Conservation (phyloP, 2,888 invertebrate species). For the Asteroscopus sphinx region DNA sequence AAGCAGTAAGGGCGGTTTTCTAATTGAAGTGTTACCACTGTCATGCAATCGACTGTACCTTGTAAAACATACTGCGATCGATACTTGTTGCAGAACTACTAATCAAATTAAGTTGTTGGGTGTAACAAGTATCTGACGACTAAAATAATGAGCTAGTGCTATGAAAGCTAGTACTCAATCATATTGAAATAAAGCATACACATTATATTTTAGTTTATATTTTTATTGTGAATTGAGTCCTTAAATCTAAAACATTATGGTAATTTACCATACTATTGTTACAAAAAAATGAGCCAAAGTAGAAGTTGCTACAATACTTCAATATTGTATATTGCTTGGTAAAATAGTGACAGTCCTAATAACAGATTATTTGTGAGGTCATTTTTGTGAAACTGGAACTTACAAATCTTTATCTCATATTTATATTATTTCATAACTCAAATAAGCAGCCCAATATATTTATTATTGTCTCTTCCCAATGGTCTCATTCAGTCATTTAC, state of each 20-base stretch:
- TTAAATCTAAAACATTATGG: constrained; percentile 81
- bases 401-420: constrained; percentile 9
- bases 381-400: constrained; percentile 22
- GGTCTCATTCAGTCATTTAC: constrained; percentile 61
- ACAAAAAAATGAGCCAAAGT: constrained; percentile 63
- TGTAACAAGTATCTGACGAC: neutral
- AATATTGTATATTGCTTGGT: constrained; percentile 32
- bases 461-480: constrained; percentile 59
- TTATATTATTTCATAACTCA: constrained; percentile 13
- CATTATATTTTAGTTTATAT: constrained; percentile 70
- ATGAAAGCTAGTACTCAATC: constrained; percentile 19
- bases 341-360: constrained; percentile 25
- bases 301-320: constrained; percentile 52
- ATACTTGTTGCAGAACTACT: too few relatives aligned
- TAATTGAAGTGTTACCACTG: too few relatives aligned
- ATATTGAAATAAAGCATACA: constrained; percentile 76
- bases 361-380: constrained; percentile 15
- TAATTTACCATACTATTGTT: constrained; percentile 68
- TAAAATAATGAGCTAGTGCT: constrained; percentile 9
- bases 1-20: too few relatives aligned
- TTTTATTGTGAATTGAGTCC: constrained; percentile 82
- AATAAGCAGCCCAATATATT: constrained; percentile 28
- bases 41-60: too few relatives aligned
- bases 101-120: too few relatives aligned
- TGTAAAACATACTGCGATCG: too few relatives aligned